A percentile compares a stretch with the other conserved stretches of the same genome.
phyloP scores from a whole-genome alignment of 2,113 vertebrate species.

The Procavia capensis region DNA sequence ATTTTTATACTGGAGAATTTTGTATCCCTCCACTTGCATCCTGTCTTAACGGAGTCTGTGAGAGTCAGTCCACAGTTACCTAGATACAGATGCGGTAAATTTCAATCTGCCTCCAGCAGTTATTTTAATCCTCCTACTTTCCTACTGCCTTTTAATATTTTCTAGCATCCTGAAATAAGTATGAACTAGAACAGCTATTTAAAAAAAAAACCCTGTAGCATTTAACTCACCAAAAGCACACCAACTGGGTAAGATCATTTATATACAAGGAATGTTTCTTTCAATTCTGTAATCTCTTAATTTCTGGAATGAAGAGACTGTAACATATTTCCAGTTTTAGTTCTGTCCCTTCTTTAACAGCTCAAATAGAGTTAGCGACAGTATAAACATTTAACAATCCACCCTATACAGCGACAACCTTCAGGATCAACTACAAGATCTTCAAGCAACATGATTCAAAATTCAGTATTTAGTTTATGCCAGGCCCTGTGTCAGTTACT shows the following conservation, averaged over 20 bases:
- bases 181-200: conserved; percentile 30
- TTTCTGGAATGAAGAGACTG: not conserved
- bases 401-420: not conserved
- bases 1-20: not conserved
- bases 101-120: not conserved
- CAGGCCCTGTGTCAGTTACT: not conserved
- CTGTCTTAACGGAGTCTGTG: not conserved
- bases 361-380: not conserved
- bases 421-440: not conserved
- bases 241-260: not conserved
- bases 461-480: not conserved
- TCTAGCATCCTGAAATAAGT: conserved; percentile 1
- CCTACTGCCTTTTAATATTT: conserved; percentile 28
- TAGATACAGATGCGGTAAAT: not conserved
- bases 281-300: not conserved
- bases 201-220: conserved; percentile 22
- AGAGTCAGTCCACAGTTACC: not conserved
- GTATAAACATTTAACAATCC: conserved; percentile 4
- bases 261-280: not conserved
- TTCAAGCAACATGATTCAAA: conserved; percentile 28
- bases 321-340: conserved; percentile 40
- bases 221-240: not conserved
- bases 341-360: conserved; percentile 13
- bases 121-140: conserved; percentile 35
- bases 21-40: not conserved